phyloP scores from a whole-genome alignment of 2,113 vertebrate genomes.

The Neolamprologus cancellatus region DNA sequence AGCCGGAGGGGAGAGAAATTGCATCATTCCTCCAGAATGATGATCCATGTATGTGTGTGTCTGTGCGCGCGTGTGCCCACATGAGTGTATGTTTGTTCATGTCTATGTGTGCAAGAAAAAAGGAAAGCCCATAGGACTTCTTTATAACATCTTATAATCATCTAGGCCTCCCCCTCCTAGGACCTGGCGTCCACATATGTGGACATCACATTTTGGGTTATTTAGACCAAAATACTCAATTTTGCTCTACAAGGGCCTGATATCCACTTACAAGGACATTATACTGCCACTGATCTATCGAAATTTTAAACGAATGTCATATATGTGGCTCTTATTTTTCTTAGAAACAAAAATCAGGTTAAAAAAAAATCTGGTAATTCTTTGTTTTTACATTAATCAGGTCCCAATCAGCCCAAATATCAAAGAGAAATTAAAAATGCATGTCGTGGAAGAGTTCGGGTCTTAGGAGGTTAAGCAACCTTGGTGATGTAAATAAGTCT shows the following conservation, averaged over 20 bases:
- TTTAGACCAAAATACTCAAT: neutral
- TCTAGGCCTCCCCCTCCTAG: neutral
- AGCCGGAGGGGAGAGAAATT: conserved; percentile 42
- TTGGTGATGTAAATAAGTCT: too few relatives aligned
- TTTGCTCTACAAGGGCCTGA: neutral
- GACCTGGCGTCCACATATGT: neutral
- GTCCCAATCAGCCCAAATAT: neutral
- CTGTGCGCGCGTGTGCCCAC: neutral
- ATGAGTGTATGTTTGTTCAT: neutral
- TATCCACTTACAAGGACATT: neutral
- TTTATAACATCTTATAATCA: neutral
- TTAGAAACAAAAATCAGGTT: neutral
- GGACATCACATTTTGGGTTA: neutral
- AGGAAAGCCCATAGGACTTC: neutral
- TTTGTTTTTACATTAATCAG: neutral
- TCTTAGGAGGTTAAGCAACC: rapidly evolving
- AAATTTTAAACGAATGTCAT: neutral
- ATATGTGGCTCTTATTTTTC: neutral
- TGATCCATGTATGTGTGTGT: neutral
- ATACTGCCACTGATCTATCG: neutral
- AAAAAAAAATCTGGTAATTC: neutral
- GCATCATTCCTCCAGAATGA: conserved; percentile 43
- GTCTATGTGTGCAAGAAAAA: neutral
- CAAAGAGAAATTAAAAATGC: neutral
- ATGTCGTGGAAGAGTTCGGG: neutral